These are phyloP conservation scores for Ceraclea dissimilis DNA, from an alignment of 2,888 invertebrate species.

Conservation along the genomic window DNA sequence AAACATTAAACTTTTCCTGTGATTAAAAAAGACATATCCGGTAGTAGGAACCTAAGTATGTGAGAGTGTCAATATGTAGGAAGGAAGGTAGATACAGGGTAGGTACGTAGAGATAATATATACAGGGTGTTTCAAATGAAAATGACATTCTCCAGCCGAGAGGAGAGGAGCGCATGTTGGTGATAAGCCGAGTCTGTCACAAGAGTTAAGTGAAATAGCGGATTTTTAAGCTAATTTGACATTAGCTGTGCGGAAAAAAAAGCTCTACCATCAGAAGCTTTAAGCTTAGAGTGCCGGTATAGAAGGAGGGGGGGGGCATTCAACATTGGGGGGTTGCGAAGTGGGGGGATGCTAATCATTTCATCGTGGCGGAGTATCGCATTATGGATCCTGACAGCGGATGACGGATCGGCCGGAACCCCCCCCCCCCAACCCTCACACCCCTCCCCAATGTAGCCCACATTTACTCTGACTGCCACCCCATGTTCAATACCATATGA, in stretches of 20 bases:
- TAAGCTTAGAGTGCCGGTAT: too few relatives aligned
- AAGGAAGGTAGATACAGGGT: too few relatives aligned
- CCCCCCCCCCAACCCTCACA: neutral
- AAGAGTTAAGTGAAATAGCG: neutral
- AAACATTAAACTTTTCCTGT: too few relatives aligned
- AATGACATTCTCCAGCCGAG: too few relatives aligned
- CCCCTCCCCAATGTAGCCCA: neutral
- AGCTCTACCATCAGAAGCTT: neutral
- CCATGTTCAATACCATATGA: neutral
- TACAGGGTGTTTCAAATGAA: too few relatives aligned
- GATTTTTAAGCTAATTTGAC: slow-evolving; percentile 4
- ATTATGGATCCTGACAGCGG: slow-evolving; percentile 24
- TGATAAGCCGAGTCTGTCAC: neutral
- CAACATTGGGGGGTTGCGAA: neutral
- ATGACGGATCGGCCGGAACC: slow-evolving; percentile 23
- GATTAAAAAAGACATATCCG: too few relatives aligned
- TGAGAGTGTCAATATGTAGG: too few relatives aligned
- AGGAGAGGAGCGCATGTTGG: too few relatives aligned
- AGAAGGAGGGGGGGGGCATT: too few relatives aligned
- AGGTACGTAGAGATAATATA: too few relatives aligned
- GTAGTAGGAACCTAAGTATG: too few relatives aligned
- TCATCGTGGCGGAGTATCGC: slow-evolving; percentile 23
- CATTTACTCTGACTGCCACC: neutral
- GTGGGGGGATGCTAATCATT: slow-evolving; percentile 25
- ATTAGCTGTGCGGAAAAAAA: neutral